Evolutionary conservation across 2,888 invertebrate genomes (phyloP), one percentile per base, ranked within the genome.

Genomic region (Geophilus truncorum): DNA sequence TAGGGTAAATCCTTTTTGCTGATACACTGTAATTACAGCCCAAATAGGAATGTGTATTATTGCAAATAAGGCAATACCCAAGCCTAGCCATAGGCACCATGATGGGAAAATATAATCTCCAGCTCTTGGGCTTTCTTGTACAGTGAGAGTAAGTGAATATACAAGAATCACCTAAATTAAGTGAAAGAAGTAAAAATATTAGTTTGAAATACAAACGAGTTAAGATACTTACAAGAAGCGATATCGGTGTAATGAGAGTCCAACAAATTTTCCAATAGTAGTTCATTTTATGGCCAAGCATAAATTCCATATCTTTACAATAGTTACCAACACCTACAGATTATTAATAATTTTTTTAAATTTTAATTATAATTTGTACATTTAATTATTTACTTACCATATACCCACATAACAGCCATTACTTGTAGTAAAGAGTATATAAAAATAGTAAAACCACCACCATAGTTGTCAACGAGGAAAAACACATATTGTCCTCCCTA

Each of bases 401-500:
- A 92, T 78, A 91, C 86, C 90, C 90, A 91, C 30, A 88, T 86
- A 10, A 91, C 87, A 23, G 88, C 89, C 2, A 88, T 84, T 12
- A 90, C 88, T 86, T 92, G 91, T 45, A 90, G 85, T 70, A 90
- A 89, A 6, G 90, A 90, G 83, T 91, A 86, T 25, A 90, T 86
- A 83, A 90, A 90, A 77, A 91, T 89, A 36, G 91, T 88, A 84
- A 91, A 90, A 0, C 90, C 90, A 4, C 90, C 91, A n/a, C 90
- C 91, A 84, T 89, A 91, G 84, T 89, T 89, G 84, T 91, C 91
- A 0, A 91, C 89, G 21, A 91, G 84, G 36, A 89, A 90, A 77
- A 91, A 84, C 77, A 91, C 89, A 85, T 89, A 90, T 85, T 90
- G 90, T 0, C 91, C 91, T 40, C 91, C 91, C 91, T 91, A 82